Evolutionary conservation across 2,113 vertebrate genomes (phyloP).

Genomic region (Labeo rohita): DNA sequence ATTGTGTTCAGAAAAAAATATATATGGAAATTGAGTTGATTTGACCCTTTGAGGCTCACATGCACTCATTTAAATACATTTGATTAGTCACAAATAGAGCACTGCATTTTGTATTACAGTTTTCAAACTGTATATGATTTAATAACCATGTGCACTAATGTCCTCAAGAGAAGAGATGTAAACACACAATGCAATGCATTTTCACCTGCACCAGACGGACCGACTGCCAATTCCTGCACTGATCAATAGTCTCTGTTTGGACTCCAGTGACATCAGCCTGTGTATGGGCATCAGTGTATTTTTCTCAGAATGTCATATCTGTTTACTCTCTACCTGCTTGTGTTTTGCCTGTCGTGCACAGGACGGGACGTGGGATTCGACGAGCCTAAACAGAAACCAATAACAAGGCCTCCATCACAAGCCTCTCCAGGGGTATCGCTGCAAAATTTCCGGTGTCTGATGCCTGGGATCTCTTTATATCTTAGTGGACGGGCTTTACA

Average conservation of each 20-base stretch:
- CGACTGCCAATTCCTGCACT: not conserved
- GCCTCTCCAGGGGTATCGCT: constrained; percentile 22
- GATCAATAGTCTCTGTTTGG: not conserved
- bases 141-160: not conserved
- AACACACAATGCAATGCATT: not conserved
- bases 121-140: not conserved
- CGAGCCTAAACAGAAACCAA: constrained; percentile 41
- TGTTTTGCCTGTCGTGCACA: not conserved
- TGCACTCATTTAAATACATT: not conserved
- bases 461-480: constrained; percentile 47
- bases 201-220: not conserved
- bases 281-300: not conserved
- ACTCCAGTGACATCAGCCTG: not conserved
- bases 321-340: not conserved
- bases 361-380: not conserved
- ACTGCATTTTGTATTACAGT: not conserved
- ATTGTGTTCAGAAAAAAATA: no score
- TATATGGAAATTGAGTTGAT: no score
- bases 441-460: constrained; percentile 50
- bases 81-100: not conserved
- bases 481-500: not conserved
- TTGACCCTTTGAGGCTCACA: no score
- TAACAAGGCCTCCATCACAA: constrained; percentile 31
- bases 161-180: not conserved
- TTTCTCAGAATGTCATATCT: not conserved